phyloP scores from a whole-genome alignment of 2,113 vertebrate genomes.

The Nycticryphes semicollaris region DNA sequence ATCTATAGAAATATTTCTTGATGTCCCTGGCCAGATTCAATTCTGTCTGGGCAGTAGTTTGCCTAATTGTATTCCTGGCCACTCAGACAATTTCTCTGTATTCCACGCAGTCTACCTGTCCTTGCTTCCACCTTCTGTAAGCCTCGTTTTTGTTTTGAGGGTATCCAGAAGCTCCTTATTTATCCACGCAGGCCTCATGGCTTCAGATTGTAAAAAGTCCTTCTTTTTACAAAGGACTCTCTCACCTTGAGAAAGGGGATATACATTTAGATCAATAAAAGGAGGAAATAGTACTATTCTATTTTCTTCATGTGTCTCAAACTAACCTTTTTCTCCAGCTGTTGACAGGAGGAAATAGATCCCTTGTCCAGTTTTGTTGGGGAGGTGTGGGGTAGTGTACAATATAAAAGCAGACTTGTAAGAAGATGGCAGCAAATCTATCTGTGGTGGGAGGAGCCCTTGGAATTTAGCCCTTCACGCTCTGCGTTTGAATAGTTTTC shows the following conservation, averaged over 20 bases:
- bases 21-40: too few relatives aligned
- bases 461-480: not conserved
- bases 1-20: too few relatives aligned
- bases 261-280: not conserved
- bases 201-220: too few relatives aligned
- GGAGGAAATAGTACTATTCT: not conserved
- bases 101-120: too few relatives aligned
- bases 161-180: too few relatives aligned
- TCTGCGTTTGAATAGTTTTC: not conserved
- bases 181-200: too few relatives aligned
- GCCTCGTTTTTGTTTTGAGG: too few relatives aligned
- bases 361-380: not conserved
- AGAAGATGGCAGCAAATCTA: not conserved
- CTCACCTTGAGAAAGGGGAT: not conserved
- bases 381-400: fast-evolving
- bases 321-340: not conserved
- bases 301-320: not conserved
- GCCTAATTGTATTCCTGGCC: too few relatives aligned
- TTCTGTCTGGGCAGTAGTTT: too few relatives aligned
- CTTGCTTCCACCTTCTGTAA: too few relatives aligned
- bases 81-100: too few relatives aligned
- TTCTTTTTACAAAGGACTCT: not conserved
- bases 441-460: not conserved
- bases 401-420: not conserved
- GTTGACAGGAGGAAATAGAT: not conserved